Evolutionary conservation across 2,113 vertebrate species (phyloP).

Genomic region (Hydrolagus affinis): DNA sequence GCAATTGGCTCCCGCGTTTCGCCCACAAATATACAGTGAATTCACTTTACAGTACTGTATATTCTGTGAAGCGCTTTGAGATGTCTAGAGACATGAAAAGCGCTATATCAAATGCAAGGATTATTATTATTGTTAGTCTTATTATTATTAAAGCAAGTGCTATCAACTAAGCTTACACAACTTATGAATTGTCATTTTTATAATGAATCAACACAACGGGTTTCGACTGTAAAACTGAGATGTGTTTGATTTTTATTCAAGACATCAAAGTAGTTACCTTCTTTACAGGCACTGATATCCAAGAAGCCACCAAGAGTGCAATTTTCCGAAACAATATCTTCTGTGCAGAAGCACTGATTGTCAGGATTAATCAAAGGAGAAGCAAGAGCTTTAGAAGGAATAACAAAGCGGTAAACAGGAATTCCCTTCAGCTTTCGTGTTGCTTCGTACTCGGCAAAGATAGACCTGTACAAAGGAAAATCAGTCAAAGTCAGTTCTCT

Average conservation of each 20-base stretch:
- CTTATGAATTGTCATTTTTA: background rate
- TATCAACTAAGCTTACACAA: too few species aligned
- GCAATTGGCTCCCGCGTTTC: too few species aligned
- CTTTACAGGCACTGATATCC: conserved; percentile 67
- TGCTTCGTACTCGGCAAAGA: conserved; percentile 60
- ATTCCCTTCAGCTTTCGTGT: conserved; percentile 68
- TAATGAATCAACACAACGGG: background rate
- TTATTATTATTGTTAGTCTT: too few species aligned
- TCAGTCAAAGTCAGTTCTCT: background rate
- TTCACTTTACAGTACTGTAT: too few species aligned
- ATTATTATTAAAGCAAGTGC: too few species aligned
- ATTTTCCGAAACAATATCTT: conserved; percentile 50
- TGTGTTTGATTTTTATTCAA: too few species aligned
- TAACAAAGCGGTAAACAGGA: conserved; percentile 65
- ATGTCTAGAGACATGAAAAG: too few species aligned
- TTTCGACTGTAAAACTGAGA: too few species aligned
- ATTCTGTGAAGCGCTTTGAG: too few species aligned
- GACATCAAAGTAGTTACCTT: conserved; percentile 46
- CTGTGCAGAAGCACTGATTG: conserved; percentile 74
- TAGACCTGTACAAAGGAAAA: conserved; percentile 57
- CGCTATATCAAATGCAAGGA: too few species aligned
- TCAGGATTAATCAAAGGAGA: conserved; percentile 61
- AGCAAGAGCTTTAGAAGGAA: conserved; percentile 65
- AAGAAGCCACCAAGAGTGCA: conserved; percentile 71
- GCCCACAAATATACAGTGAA: too few species aligned